Conservation (phyloP, 1,140 invertebrate species). For the Ips typographus region DNA sequence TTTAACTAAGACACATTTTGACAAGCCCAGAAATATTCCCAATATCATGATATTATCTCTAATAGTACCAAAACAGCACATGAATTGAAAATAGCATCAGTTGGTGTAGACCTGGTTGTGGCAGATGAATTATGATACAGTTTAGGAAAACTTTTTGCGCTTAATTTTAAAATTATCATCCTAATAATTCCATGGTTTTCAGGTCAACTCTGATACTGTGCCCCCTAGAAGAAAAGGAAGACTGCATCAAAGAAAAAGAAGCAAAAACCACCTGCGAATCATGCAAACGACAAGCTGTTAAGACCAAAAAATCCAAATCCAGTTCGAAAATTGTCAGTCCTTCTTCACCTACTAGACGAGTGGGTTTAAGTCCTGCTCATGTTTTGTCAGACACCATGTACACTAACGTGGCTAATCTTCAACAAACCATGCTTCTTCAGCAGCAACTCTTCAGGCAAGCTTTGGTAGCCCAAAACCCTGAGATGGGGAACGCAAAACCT, state of each 20-base stretch:
- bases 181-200: too few relatives aligned
- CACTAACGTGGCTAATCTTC: conserved; percentile 70
- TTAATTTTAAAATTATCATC: background rate
- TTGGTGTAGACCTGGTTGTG: too few relatives aligned
- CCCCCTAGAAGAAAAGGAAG: conserved; percentile 47
- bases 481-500: conserved; percentile 45
- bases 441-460: conserved; percentile 69
- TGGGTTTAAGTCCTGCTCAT: conserved; percentile 36
- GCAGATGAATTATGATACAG: background rate
- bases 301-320: conserved; percentile 43
- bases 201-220: conserved; percentile 54
- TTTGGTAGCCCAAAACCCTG: conserved; percentile 47
- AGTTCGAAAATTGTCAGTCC: conserved; percentile 41
- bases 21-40: too few relatives aligned
- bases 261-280: conserved; percentile 38
- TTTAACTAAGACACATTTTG: too few relatives aligned
- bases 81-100: too few relatives aligned
- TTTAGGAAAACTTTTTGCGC: background rate
- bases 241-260: conserved; percentile 40
- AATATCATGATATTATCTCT: too few relatives aligned
- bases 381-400: conserved; percentile 65
- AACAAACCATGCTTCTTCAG: conserved; percentile 72
- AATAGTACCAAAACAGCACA: too few relatives aligned
- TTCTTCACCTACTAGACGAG: conserved; percentile 45
- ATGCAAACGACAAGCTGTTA: conserved; percentile 40